Percentiles rank a stretch among this genome's conserved stretches.
phyloP scores from a whole-genome alignment of 2,888 invertebrate genomes.

The Microplitis deprimator region DNA sequence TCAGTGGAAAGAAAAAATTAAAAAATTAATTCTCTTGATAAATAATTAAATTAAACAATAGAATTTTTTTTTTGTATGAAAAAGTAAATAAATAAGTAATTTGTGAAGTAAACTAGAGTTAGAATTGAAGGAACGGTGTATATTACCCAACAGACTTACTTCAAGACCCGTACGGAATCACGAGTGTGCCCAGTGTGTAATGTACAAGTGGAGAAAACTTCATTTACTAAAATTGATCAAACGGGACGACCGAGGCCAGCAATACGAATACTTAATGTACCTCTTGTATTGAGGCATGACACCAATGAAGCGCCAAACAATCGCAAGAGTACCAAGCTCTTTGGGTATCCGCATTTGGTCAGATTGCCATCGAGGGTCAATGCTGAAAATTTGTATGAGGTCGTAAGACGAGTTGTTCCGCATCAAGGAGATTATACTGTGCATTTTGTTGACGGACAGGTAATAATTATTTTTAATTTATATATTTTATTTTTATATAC shows the following conservation, averaged over 20 bases:
- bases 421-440: constrained; percentile 72
- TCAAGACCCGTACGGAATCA: constrained; percentile 62
- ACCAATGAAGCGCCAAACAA: constrained; percentile 72
- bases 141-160: constrained; percentile 66
- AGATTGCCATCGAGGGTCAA: constrained; percentile 74
- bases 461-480: constrained; percentile 53
- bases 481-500: neutral
- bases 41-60: constrained; percentile 32
- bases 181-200: constrained; percentile 63
- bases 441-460: constrained; percentile 75
- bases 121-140: constrained; percentile 59
- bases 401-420: constrained; percentile 72
- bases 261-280: constrained; percentile 73
- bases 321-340: constrained; percentile 69
- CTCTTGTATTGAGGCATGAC: constrained; percentile 74
- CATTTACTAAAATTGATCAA: constrained; percentile 67
- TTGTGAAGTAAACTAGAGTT: constrained; percentile 60
- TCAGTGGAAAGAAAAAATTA: neutral
- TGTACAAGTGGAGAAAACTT: constrained; percentile 58
- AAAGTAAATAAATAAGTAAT: constrained; percentile 38
- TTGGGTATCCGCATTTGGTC: constrained; percentile 75
- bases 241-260: constrained; percentile 65
- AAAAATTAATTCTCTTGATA: neutral
- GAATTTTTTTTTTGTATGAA: constrained; percentile 13
- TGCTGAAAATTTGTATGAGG: constrained; percentile 72